A percentile compares a stretch with the other conserved stretches of the same genome.
Conservation (phyloP, 23 tunicate species). For the Phallusia fumigata region DNA sequence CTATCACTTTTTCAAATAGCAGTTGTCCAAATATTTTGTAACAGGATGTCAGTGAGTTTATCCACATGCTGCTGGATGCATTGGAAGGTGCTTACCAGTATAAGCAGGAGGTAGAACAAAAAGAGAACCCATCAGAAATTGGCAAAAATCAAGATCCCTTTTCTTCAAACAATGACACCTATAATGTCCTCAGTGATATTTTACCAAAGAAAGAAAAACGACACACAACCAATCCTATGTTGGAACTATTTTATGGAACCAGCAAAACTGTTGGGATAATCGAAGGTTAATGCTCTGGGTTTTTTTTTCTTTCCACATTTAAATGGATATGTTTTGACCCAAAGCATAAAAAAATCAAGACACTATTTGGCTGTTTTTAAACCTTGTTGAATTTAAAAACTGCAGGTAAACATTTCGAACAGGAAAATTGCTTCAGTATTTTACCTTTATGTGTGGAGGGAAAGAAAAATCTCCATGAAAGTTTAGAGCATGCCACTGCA, state of each 20-base stretch:
- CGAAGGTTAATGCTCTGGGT: conserved; percentile 21
- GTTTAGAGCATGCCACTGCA: conserved; percentile 50
- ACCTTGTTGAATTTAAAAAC: too few species aligned
- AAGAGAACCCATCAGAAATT: not conserved
- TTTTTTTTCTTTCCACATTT: too few species aligned
- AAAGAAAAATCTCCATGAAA: conserved; percentile 38
- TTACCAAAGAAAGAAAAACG: not conserved
- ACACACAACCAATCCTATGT: conserved; percentile 26
- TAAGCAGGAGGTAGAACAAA: not conserved
- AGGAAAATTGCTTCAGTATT: conserved; percentile 37
- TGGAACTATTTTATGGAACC: conserved; percentile 47
- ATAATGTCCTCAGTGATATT: conserved; percentile 10
- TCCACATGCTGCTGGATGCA: conserved; percentile 45
- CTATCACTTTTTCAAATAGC: too few species aligned
- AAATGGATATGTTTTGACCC: too few species aligned
- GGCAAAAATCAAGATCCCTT: not conserved
- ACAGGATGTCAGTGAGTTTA: conserved; percentile 52
- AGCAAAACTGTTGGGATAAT: conserved; percentile 45
- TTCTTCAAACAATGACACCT: not conserved
- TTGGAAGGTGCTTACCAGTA: conserved; percentile 34
- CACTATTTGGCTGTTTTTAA: too few species aligned
- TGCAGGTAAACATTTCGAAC: conserved; percentile 32
- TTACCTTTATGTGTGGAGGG: conserved; percentile 58
- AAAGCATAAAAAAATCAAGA: too few species aligned
- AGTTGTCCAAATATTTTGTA: too few species aligned